phyloP scores from a whole-genome alignment of 1,140 invertebrate genomes.

The Cataglyphis hispanica region DNA sequence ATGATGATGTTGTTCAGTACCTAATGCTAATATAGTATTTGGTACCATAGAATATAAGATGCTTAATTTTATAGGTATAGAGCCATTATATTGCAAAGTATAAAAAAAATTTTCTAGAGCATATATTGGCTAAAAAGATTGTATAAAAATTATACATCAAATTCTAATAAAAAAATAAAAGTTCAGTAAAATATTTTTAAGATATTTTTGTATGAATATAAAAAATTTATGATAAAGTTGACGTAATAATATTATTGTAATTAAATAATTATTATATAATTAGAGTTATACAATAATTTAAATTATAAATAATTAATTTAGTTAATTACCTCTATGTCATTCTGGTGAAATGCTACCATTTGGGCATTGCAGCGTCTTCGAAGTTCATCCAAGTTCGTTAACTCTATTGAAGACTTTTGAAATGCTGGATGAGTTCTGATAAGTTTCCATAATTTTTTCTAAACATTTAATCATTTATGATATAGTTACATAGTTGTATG shows the following conservation, averaged over 20 bases:
- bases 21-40: conserved; percentile 90
- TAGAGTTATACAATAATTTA: not conserved
- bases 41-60: conserved; percentile 90
- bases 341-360: conserved; percentile 83
- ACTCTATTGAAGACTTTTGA: conserved; percentile 85
- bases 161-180: not conserved
- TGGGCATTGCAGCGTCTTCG: conserved; percentile 89
- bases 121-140: conserved; percentile 86
- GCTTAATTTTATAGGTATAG: conserved; percentile 90
- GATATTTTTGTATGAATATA: not conserved
- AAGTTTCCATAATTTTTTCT: conserved; percentile 94
- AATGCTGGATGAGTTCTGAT: conserved; percentile 95
- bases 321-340: conserved; percentile 87
- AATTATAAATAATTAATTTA: conserved; percentile 37
- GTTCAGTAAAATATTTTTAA: not conserved
- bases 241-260: not conserved
- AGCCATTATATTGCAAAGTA: conserved; percentile 89
- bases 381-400: conserved; percentile 90
- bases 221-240: not conserved
- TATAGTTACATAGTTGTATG: not conserved
- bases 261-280: not conserved
- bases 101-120: conserved; percentile 89
- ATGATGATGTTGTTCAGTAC: conserved; percentile 92
- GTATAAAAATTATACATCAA: conserved; percentile 1
- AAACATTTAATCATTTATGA: conserved; percentile 76